Conservation (phyloP, 1,140 invertebrate species). For the Drosophila oshimai region DNA sequence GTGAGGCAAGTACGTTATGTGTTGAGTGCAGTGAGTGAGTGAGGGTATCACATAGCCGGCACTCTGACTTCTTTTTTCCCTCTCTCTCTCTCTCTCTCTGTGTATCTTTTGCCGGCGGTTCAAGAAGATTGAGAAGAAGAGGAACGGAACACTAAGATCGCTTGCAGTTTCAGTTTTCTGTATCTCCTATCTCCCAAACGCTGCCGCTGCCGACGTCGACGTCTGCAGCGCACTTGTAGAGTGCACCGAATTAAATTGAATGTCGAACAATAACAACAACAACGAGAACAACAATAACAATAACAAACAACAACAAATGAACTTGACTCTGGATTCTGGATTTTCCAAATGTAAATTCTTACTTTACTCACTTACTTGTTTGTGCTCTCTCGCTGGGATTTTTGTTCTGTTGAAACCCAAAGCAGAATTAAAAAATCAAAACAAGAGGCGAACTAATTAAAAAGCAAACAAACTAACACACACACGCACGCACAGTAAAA, state of each 20-base stretch:
- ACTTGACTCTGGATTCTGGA: slow-evolving; percentile 23
- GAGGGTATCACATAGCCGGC: background rate
- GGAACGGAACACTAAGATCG: slow-evolving; percentile 14
- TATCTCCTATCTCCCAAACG: slow-evolving; percentile 38
- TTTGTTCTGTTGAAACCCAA: slow-evolving; percentile 27
- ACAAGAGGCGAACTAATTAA: slow-evolving; percentile 66
- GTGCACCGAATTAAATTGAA: slow-evolving; percentile 25
- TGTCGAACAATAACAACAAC: slow-evolving; percentile 9
- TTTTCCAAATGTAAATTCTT: background rate
- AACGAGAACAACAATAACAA: slow-evolving; percentile 5
- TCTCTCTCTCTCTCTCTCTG: background rate
- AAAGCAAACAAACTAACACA: slow-evolving; percentile 51
- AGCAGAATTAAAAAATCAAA: slow-evolving; percentile 46
- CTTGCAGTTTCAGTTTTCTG: slow-evolving; percentile 43
- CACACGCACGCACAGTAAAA: slow-evolving; percentile 47
- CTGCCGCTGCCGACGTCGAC: slow-evolving; percentile 18
- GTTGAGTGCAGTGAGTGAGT: no score
- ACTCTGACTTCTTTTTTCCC: background rate
- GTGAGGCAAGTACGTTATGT: no score
- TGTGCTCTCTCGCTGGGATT: slow-evolving; percentile 2
- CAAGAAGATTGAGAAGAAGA: slow-evolving; percentile 25
- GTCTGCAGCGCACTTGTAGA: slow-evolving; percentile 23
- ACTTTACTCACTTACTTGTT: slow-evolving; percentile 35
- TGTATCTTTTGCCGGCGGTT: slow-evolving; percentile 12
- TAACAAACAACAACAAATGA: slow-evolving; percentile 14